phyloP scores from a whole-genome alignment of 2,888 invertebrate genomes.

The Drosophila neonasuta region DNA sequence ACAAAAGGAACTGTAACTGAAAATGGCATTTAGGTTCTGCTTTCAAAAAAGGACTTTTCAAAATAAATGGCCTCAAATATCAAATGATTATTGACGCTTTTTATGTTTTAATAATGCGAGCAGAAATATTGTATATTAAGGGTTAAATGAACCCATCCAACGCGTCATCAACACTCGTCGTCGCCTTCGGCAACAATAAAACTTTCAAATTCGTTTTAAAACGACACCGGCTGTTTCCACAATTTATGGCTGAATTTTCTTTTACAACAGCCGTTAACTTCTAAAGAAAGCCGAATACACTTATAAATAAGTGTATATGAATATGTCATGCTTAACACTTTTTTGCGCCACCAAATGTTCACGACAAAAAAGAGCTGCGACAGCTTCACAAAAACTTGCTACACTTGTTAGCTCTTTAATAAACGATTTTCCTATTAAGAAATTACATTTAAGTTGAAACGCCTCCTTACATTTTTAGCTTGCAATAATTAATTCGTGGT shows the following conservation, averaged over 20 bases:
- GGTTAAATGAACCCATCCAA: conserved; percentile 59
- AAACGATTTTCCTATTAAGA: not conserved
- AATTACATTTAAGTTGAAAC: not conserved
- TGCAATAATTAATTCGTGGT: not conserved
- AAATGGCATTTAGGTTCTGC: conserved; percentile 25
- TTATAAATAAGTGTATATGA: conserved; percentile 16
- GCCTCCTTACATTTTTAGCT: not conserved
- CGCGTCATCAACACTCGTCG: conserved; percentile 70
- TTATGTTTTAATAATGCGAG: conserved; percentile 78
- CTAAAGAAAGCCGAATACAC: conserved; percentile 51
- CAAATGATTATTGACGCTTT: conserved; percentile 78
- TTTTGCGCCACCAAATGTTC: conserved; percentile 9
- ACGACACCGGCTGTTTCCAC: conserved; percentile 68
- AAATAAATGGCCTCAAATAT: conserved; percentile 74
- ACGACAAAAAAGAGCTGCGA: not conserved
- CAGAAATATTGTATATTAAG: conserved; percentile 60
- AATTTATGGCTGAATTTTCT: conserved; percentile 69
- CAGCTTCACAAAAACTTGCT: not conserved
- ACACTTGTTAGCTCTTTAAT: not conserved
- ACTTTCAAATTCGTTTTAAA: conserved; percentile 77
- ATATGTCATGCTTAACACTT: conserved; percentile 18
- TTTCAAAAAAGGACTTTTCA: conserved; percentile 42
- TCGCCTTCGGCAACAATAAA: conserved; percentile 70
- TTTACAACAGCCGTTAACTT: conserved; percentile 61
- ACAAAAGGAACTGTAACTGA: conserved; percentile 28